phyloP scores from a whole-genome alignment of 2,888 invertebrate species.

The Agrochola macilenta region DNA sequence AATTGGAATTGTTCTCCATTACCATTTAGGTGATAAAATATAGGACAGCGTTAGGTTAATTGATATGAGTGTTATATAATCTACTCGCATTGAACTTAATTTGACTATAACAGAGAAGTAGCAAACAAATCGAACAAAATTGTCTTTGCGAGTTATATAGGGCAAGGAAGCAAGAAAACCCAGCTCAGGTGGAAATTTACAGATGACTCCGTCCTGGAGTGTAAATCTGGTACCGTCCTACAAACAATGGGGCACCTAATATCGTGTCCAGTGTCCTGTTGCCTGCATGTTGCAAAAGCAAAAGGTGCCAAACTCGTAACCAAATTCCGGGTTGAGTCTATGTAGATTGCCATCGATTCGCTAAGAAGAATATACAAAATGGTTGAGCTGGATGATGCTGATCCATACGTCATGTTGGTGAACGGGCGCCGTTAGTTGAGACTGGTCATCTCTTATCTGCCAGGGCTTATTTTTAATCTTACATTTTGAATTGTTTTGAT shows the following conservation, averaged over 20 bases:
- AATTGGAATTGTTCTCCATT: conserved; percentile 27
- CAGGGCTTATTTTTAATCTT: no score
- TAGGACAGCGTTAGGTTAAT: conserved; percentile 4
- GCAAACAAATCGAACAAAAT: neutral
- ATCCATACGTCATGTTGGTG: no score
- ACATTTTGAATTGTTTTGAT: no score
- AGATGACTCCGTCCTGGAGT: neutral
- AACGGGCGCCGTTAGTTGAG: no score
- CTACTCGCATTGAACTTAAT: neutral
- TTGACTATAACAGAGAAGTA: neutral
- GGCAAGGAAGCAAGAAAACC: no score
- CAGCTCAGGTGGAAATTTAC: neutral
- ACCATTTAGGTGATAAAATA: conserved; percentile 22
- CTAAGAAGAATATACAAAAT: no score
- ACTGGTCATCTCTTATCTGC: no score
- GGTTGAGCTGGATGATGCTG: no score
- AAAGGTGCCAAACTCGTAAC: neutral
- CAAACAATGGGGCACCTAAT: neutral
- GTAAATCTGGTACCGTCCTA: neutral
- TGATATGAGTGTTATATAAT: conserved; percentile 11
- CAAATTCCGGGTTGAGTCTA: neutral
- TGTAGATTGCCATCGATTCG: no score
- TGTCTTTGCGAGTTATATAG: neutral
- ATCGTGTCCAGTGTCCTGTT: neutral
- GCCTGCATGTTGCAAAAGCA: neutral